phyloP scores from a whole-genome alignment of 2,888 invertebrate species.

The Pecten maximus region DNA sequence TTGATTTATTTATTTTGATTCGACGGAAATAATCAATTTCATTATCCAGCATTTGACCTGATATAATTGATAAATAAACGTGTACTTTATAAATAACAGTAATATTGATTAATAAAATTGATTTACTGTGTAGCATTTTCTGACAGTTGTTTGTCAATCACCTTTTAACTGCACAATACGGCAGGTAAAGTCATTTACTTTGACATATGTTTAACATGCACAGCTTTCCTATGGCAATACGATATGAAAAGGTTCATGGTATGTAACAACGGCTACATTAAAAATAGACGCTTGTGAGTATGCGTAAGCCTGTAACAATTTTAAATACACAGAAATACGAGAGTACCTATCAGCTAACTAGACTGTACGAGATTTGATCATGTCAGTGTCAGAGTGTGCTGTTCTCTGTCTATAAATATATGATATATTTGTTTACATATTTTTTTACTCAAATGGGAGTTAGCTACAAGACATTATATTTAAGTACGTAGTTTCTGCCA shows the following conservation, averaged over 20 bases:
- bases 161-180: not conserved
- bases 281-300: not conserved
- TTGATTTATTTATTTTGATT: too few relatives aligned
- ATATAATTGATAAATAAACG: too few relatives aligned
- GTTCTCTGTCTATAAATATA: not conserved
- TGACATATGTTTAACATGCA: not conserved
- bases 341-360: not conserved
- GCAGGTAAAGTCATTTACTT: not conserved
- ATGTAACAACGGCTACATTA: not conserved
- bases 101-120: too few relatives aligned
- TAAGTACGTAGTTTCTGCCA: not conserved
- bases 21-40: too few relatives aligned
- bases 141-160: not conserved
- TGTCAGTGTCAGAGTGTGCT: not conserved
- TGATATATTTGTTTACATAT: not conserved
- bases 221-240: not conserved
- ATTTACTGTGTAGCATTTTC: not conserved
- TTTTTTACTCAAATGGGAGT: not conserved
- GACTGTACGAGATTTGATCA: not conserved
- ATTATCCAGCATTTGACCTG: too few relatives aligned
- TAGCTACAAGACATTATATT: not conserved
- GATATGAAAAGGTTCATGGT: not conserved
- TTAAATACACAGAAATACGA: slow-evolving; percentile 13
- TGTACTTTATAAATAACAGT: too few relatives aligned
- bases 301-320: not conserved